A percentile compares a stretch with the other conserved stretches of the same genome.
Conservation (phyloP, 2,888 invertebrate species). For the Dasysyrphus tricinctus region DNA sequence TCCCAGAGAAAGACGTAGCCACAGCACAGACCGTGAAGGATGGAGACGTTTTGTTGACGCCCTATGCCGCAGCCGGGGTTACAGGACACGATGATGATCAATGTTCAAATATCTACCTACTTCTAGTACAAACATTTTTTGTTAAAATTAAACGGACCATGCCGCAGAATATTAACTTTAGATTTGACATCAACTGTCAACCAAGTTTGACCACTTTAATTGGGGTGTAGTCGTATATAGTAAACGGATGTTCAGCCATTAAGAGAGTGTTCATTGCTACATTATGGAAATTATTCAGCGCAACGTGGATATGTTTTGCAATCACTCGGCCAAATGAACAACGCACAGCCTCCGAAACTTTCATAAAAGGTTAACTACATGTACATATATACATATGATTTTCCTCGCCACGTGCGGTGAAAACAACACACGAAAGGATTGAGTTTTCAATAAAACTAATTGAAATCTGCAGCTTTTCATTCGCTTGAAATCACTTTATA, state of each 20-base stretch:
- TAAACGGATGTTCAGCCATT: slow-evolving; percentile 66
- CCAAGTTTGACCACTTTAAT: slow-evolving; percentile 61
- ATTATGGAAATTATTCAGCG: slow-evolving; percentile 65
- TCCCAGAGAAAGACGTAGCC: no score
- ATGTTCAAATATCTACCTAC: no score
- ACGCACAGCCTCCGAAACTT: slow-evolving; percentile 23
- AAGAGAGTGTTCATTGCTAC: slow-evolving; percentile 61
- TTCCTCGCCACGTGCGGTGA: neutral
- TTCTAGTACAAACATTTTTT: no score
- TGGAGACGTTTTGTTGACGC: no score
- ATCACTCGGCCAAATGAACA: slow-evolving; percentile 42
- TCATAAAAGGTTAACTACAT: neutral
- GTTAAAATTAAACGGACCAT: neutral
- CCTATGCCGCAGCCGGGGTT: no score
- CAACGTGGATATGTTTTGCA: slow-evolving; percentile 44
- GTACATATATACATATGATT: neutral
- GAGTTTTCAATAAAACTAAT: slow-evolving; percentile 72
- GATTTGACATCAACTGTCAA: slow-evolving; percentile 51
- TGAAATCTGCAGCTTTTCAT: slow-evolving; percentile 70
- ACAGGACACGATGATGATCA: no score
- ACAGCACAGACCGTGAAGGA: no score
- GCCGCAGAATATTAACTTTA: neutral
- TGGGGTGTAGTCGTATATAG: slow-evolving; percentile 33
- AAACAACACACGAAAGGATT: neutral
- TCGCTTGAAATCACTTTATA: slow-evolving; percentile 55